Conservation (phyloP, 1,140 invertebrate genomes). For the Drosophila leontia region DNA sequence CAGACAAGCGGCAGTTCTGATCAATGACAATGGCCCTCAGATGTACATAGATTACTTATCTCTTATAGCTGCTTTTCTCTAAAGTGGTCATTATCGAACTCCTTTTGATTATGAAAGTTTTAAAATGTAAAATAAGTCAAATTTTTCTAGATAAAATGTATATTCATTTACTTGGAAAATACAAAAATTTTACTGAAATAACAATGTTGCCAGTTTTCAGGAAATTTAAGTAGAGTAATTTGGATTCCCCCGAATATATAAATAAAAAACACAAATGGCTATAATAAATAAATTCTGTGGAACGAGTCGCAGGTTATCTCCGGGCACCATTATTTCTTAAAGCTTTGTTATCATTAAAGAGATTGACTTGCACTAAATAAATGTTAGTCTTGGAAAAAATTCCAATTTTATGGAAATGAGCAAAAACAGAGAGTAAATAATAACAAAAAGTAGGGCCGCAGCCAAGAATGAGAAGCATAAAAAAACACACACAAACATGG, state of each 20-base stretch:
- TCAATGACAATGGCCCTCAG: slow-evolving; percentile 40
- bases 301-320: slow-evolving; percentile 1
- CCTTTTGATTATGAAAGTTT: not conserved
- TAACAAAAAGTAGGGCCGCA: slow-evolving; percentile 16
- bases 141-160: not conserved
- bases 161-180: not conserved
- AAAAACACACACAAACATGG: slow-evolving; percentile 31
- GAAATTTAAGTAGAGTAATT: not conserved
- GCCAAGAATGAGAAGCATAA: slow-evolving; percentile 8
- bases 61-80: not conserved
- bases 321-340: not conserved
- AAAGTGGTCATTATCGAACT: not conserved
- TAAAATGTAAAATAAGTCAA: no score
- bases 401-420: slow-evolving; percentile 29
- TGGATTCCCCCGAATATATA: not conserved
- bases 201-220: not conserved
- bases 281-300: not conserved
- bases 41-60: slow-evolving; percentile 19
- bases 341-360: not conserved
- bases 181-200: not conserved
- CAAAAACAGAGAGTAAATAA: slow-evolving; percentile 21
- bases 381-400: slow-evolving; percentile 8
- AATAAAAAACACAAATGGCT: not conserved
- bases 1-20: slow-evolving; percentile 19
- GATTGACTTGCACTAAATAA: not conserved